phyloP scores from a whole-genome alignment of 2,888 invertebrate genomes.

The Anoncus sp. region DNA sequence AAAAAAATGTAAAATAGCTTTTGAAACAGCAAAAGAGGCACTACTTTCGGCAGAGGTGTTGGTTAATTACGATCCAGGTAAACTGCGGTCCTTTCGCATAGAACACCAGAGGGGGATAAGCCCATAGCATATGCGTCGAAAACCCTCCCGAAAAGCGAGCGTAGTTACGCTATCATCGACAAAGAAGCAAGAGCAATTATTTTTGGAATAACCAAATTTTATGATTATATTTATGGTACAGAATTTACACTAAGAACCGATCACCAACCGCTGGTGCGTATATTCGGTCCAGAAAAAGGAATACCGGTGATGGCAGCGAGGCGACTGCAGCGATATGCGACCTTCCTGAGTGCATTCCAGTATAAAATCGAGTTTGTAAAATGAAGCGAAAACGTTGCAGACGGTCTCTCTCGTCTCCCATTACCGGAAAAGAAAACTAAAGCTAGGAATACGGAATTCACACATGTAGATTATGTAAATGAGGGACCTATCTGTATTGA shows the following conservation, averaged over 20 bases:
- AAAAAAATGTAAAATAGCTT: not conserved
- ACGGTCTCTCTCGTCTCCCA: slow-evolving; percentile 42
- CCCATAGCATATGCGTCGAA: slow-evolving; percentile 75
- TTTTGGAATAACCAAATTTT: slow-evolving; percentile 41
- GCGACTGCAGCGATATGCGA: slow-evolving; percentile 24
- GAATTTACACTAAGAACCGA: slow-evolving; percentile 36
- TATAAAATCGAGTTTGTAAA: slow-evolving; percentile 30
- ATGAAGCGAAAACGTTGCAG: slow-evolving; percentile 16
- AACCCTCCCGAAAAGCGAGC: slow-evolving; percentile 69
- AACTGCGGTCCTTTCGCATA: too few species aligned
- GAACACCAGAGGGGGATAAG: slow-evolving; percentile 69
- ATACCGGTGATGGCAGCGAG: slow-evolving; percentile 36
- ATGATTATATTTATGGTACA: slow-evolving; percentile 23
- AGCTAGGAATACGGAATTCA: not conserved
- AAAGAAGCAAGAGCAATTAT: slow-evolving; percentile 59
- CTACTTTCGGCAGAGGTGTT: slow-evolving; percentile 35
- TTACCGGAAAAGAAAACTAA: not conserved
- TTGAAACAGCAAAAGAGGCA: slow-evolving; percentile 13
- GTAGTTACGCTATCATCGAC: slow-evolving; percentile 71
- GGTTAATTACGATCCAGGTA: not conserved
- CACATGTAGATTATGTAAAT: not conserved
- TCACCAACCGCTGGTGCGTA: slow-evolving; percentile 31
- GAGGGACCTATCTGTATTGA: not conserved
- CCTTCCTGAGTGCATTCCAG: slow-evolving; percentile 30
- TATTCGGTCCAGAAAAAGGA: slow-evolving; percentile 37